Percentiles rank a stretch among this genome's conserved stretches.
Evolutionary conservation across 23 tunicate genomes (phyloP).

Genomic region (Trididemnum nubilum): DNA sequence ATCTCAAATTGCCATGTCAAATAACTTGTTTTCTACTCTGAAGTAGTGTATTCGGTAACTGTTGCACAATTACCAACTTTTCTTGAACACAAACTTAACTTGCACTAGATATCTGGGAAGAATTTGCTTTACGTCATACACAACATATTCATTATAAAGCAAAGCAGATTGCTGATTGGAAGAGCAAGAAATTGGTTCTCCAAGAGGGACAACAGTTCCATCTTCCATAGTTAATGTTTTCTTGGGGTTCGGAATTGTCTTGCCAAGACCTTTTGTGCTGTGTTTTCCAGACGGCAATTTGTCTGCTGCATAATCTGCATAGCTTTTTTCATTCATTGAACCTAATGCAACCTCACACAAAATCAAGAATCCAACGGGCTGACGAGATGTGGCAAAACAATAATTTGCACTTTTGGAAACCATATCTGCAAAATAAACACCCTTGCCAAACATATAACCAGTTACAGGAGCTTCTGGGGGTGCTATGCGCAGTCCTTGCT

Average conservation of each 20-base stretch:
- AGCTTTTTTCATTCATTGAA: conserved; percentile 37
- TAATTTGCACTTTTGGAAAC: conserved; percentile 87
- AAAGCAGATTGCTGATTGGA: conserved; percentile 2
- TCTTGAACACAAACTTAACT: conserved; percentile 29
- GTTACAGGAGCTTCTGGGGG: conserved; percentile 84
- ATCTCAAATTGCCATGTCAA: no score
- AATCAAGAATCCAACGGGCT: conserved; percentile 64
- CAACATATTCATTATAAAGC: conserved; percentile 81
- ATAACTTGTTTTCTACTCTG: no score
- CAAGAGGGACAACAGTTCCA: conserved; percentile 64
- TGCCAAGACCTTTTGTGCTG: conserved; percentile 72
- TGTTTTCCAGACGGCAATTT: conserved; percentile 58
- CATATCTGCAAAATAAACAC: conserved; percentile 84
- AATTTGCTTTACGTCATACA: conserved; percentile 72
- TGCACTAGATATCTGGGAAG: conserved; percentile 59
- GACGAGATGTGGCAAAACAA: conserved; percentile 55
- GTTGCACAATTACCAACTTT: conserved; percentile 3
- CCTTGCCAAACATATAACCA: conserved; percentile 89
- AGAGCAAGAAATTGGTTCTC: conserved; percentile 45
- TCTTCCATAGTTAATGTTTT: conserved; percentile 28
- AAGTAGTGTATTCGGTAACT: no score
- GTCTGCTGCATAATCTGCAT: conserved; percentile 67
- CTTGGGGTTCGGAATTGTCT: conserved; percentile 48
- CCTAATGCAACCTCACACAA: conserved; percentile 88
- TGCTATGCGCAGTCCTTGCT: conserved; percentile 70